Evolutionary conservation across 2,888 invertebrate species (phyloP).

Genomic region (Shargacucullia verbasci): DNA sequence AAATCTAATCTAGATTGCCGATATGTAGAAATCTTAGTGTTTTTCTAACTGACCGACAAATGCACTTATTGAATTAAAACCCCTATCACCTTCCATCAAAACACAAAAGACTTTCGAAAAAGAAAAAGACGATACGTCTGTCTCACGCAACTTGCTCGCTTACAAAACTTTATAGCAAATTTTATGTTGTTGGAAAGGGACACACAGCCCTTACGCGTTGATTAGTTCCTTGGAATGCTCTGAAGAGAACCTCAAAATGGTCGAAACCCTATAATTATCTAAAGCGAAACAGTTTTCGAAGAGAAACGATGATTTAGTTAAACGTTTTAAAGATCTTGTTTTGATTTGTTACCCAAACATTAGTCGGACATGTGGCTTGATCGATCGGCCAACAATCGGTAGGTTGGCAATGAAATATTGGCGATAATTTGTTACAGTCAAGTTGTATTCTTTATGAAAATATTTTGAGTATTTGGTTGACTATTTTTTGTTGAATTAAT

Average conservation of each 20-base stretch:
- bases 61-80: slow-evolving; percentile 1
- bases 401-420: slow-evolving; percentile 41
- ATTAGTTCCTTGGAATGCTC: slow-evolving; percentile 77
- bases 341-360: slow-evolving; percentile 85
- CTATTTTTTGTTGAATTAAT: slow-evolving; percentile 30
- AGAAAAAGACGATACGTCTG: background rate
- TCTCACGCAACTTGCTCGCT: slow-evolving; percentile 18
- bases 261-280: slow-evolving; percentile 85
- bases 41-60: background rate
- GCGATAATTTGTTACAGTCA: slow-evolving; percentile 29
- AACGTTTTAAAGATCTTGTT: slow-evolving; percentile 83
- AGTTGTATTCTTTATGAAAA: slow-evolving; percentile 20
- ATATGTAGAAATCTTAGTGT: background rate
- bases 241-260: slow-evolving; percentile 65
- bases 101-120: background rate
- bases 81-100: slow-evolving; percentile 6
- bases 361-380: slow-evolving; percentile 63
- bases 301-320: slow-evolving; percentile 86
- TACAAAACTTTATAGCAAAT: slow-evolving; percentile 48
- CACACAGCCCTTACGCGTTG: slow-evolving; percentile 62
- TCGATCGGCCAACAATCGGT: slow-evolving; percentile 52
- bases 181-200: slow-evolving; percentile 47
- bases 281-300: slow-evolving; percentile 83
- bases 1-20: background rate
- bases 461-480: slow-evolving; percentile 7